Evolutionary conservation across 2,797 vertebrate species (phyloP).

Genomic region (Botia almorhae): DNA sequence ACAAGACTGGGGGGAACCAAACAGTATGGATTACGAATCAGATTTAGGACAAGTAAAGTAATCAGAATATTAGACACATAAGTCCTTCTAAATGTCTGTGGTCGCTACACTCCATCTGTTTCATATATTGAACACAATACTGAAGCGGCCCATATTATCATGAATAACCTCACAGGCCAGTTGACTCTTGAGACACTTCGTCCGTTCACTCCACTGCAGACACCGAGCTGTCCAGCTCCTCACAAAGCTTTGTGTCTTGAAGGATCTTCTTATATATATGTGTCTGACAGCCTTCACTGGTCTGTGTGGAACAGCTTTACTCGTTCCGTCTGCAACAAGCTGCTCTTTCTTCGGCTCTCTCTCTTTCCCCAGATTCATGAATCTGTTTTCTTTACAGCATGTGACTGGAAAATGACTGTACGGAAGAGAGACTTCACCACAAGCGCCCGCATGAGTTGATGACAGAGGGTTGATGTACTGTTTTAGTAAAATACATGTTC

Average conservation of each 20-base stretch:
- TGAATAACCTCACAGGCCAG: too few species aligned
- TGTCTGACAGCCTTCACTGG: too few species aligned
- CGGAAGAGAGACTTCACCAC: conserved; percentile 11
- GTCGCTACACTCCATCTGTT: too few species aligned
- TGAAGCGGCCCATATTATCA: background rate
- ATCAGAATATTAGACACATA: too few species aligned
- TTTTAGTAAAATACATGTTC: background rate
- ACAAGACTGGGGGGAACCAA: background rate
- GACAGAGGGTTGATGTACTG: background rate
- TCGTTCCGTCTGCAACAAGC: conserved; percentile 45
- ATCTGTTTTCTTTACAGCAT: conserved; percentile 49
- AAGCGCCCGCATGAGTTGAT: background rate
- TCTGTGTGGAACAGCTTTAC: too few species aligned
- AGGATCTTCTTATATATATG: too few species aligned
- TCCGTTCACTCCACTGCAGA: too few species aligned
- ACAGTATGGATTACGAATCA: background rate
- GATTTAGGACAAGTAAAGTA: too few species aligned
- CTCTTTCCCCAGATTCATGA: conserved; percentile 38
- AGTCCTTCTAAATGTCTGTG: background rate
- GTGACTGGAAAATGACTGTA: conserved; percentile 38
- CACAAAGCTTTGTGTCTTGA: too few species aligned
- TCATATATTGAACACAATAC: background rate
- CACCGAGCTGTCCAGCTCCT: too few species aligned
- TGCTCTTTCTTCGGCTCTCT: conserved; percentile 46
- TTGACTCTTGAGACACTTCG: too few species aligned